A percentile compares a stretch with the other conserved stretches of the same genome.
These are phyloP conservation scores for Poecile atricapillus DNA, from an alignment of 2,113 vertebrate species.

Conservation along the genomic window DNA sequence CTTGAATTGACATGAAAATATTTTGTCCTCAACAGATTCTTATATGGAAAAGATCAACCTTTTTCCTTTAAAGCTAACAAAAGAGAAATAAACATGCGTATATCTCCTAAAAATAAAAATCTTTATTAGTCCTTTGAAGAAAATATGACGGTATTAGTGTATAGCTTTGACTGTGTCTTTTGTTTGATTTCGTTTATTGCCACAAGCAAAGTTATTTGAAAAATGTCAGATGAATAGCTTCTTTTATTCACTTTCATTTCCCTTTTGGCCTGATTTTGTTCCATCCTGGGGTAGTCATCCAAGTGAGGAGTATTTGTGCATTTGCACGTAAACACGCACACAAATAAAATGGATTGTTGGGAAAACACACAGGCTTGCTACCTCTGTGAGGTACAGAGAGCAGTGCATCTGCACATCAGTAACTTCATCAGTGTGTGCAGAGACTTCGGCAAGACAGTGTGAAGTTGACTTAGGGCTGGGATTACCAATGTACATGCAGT, in stretches of 20 bases:
- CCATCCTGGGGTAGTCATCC: neutral
- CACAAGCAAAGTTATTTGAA: neutral
- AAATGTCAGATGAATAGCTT: neutral
- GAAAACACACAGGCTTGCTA: neutral
- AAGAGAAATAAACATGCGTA: neutral
- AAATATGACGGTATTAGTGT: neutral
- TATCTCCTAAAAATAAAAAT: neutral
- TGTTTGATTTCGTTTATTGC: neutral
- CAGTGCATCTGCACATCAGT: neutral
- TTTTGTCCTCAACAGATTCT: neutral
- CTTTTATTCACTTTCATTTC: neutral
- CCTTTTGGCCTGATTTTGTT: neutral
- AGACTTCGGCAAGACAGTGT: neutral
- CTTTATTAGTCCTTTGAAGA: neutral
- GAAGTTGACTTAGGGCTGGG: neutral
- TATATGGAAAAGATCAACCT: neutral
- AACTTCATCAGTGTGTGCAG: neutral
- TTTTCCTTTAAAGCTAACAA: neutral
- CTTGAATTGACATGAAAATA: neutral
- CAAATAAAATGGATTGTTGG: neutral
- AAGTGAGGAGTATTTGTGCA: neutral
- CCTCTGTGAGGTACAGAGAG: neutral
- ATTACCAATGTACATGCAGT: neutral
- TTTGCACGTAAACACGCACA: rapidly evolving
- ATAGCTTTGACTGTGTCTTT: neutral